Conservation (phyloP, 2,113 vertebrate species). For the Psammodynastes pulverulentus region DNA sequence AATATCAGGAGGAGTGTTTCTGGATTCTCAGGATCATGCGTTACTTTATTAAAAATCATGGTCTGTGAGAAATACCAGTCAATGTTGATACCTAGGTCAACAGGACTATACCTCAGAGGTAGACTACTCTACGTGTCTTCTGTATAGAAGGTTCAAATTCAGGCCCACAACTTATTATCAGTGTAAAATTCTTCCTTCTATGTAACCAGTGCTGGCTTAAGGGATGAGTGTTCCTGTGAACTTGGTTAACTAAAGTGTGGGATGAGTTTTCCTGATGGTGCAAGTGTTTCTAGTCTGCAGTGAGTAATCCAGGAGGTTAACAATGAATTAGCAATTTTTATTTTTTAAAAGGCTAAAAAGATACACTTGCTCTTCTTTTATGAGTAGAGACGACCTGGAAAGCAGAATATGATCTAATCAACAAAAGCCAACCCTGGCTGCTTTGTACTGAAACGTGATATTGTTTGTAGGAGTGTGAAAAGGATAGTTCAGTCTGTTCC, state of each 20-base stretch:
- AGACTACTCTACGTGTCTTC: background rate
- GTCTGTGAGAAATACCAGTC: background rate
- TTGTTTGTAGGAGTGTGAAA: constrained; percentile 24
- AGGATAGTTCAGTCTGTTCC: constrained; percentile 17
- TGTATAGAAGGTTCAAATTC: background rate
- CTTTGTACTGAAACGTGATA: background rate
- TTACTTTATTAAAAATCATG: background rate
- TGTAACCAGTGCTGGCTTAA: background rate
- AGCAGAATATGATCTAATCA: background rate
- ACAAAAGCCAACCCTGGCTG: background rate
- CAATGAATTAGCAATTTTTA: background rate
- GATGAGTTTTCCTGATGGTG: background rate
- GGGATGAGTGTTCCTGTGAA: background rate
- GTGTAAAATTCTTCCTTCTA: background rate
- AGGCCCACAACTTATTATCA: background rate
- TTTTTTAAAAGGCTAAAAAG: background rate
- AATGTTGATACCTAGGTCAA: background rate
- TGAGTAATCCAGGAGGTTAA: background rate
- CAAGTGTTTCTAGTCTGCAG: background rate
- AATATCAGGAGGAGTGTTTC: background rate
- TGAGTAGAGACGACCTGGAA: background rate
- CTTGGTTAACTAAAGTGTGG: background rate
- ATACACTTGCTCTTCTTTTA: background rate
- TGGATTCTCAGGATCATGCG: background rate
- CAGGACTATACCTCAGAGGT: background rate